Base-by-base conservation (phyloP, 2,888 invertebrate genomes). In the Zaprionus bogoriensis region DNA sequence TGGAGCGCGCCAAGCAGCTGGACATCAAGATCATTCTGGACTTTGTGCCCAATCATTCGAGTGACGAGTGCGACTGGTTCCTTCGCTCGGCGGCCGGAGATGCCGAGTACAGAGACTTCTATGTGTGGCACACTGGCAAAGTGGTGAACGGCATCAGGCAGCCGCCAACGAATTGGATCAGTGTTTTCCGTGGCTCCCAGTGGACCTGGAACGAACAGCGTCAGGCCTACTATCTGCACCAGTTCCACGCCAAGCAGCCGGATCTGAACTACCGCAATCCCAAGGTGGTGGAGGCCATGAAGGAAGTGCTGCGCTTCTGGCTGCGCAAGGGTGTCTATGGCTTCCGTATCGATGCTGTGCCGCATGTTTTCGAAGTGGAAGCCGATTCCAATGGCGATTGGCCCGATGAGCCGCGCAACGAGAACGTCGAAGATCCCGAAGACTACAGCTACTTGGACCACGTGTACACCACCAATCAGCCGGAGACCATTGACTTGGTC, bases 41-140 rank as follows among this genome's bases (percentile, higher is more conserved):
- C 74, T 92, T 92, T 69, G 92, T 92, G 1, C 91, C 91, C 22
- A 93, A 93, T 76, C 93, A 93, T 67, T 92, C 95, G 0, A 96
- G 96, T 67, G 93, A 94, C 46, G 91, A 95, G 70, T 95, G 97
- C 45, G 92, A 93, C 1, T 98, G 98, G 95, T 98, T 98, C 90
- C 88, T 90, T 20, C 92, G 93, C 52, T 97, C 97, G 0, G 92
- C 93, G 2, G 91, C 92, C 0, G 90, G 90, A 1, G 92, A 93
- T 48, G 91, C 92, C 0, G 92, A 92, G 0, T 97, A 94, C 86
- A 93, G 92, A 23, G 94, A 96, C 78, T 96, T 92, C 88, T 97
- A 96, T 74, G 89, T 97, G 6, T 98, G 98, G 97, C 89, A 90
- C 64, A 77, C 85, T 5, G 91, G 91, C 3, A 84, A 90, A 42